Evolutionary conservation across 2,113 vertebrate species (phyloP), one percentile per base, ranked within the genome.

Genomic region (Nesogale talazaci): DNA sequence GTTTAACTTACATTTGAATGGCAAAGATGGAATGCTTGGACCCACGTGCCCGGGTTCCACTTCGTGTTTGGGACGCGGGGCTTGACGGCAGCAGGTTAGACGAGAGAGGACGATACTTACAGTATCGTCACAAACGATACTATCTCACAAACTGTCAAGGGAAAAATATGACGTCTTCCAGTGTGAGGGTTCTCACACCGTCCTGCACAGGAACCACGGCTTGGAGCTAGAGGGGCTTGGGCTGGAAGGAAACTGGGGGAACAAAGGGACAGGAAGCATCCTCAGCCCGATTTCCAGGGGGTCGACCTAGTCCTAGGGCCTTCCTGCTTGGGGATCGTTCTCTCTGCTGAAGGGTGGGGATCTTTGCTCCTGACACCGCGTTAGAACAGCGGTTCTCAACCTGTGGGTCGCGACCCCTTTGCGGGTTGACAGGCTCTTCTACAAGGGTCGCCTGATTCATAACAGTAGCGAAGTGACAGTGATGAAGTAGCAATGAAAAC

Each of bases 1-100:
- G 59, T 83, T 74, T 80, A 14, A 88, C 46, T 52, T 52, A 52
- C 92, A 83, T 29, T 31, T 42, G 46, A 86, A 93, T 7, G 5
- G 46, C 46, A 85, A 75, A 11, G 2, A 63, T 65, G 36, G 20
- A 25, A 56, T 1, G 61, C 34, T 84, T 85, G 46, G 15, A 65
- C 3, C 15, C 10, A 31, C 23, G 6, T 1, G 1, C 61, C 61
- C 12, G 15, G 77, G 74, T 27, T 29, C 57, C 74, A 42, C n/a
- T 9, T 34, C 42, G 59, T 19, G 0, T 29, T 19, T 10, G 6
- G 7, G 2, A 29, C 56, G 25, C n/a, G 1, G 36, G 80, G 3
- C 72, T 10, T 12, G 27, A 56, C 70, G 34, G 46, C 42, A 65
- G 40, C 4, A 9, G 36, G 67, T 56, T 34, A n/a, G 22, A 77